Conservation (phyloP, 2,113 vertebrate species). For the Prunella fulvescens region DNA sequence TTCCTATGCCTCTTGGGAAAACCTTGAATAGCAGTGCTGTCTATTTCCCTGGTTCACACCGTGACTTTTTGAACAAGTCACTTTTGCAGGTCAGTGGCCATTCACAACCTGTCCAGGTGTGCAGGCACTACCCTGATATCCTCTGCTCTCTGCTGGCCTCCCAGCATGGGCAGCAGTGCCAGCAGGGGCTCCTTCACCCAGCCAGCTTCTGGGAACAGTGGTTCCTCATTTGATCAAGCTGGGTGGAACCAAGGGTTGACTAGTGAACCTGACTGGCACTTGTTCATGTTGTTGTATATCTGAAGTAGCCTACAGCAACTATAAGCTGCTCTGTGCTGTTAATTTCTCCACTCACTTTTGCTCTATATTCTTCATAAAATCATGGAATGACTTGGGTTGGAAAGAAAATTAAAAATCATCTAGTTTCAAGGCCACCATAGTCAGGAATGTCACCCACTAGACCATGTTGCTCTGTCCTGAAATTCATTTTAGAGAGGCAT, state of each 20-base stretch:
- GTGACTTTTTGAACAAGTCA: neutral
- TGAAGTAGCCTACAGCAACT: neutral
- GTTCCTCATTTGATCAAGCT: neutral
- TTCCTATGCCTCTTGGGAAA: neutral
- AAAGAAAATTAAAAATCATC: neutral
- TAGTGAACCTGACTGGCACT: neutral
- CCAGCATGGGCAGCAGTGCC: rapidly evolving
- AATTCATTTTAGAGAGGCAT: neutral
- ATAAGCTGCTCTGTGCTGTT: neutral
- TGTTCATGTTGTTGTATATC: rapidly evolving
- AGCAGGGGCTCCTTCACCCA: neutral
- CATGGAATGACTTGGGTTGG: neutral
- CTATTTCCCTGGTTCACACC: rapidly evolving
- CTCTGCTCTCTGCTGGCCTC: neutral
- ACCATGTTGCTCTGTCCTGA: neutral
- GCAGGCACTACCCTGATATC: rapidly evolving
- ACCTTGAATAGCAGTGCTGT: neutral
- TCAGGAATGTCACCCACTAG: neutral
- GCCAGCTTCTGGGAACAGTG: neutral
- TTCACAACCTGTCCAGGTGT: neutral
- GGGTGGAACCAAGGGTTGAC: neutral
- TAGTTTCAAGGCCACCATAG: neutral
- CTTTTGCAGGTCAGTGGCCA: neutral
- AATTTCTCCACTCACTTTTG: neutral
- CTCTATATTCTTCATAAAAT: neutral